Base-by-base conservation (phyloP, 2,113 vertebrate species). In the Clarias magur region DNA sequence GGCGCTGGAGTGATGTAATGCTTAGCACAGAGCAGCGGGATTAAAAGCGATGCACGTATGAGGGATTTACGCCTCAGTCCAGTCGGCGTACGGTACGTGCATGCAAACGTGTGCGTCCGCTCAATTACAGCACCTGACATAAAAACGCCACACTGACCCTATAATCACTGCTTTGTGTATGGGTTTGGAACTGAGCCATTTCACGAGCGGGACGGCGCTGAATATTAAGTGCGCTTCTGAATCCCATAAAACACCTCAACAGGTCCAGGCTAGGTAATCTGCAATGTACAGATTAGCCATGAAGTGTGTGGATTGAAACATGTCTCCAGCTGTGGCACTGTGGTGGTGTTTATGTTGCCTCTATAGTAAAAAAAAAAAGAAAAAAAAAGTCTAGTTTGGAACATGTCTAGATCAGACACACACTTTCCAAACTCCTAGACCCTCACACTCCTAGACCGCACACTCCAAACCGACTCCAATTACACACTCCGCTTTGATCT, bases 1-100 rank as follows among this genome's bases (percentile, higher is more conserved):
- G 7, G 12, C 53, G 81, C 65, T 82, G 76, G 16, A 62, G 63
- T 90, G 89, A 90, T 65, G 89, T 83, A 83, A 84, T 80, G 80
- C 38, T 76, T 9, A 73, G 63, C n/a, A 80, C 16, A 9, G 79
- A 75, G 48, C 80, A 48, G 68, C 15, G 11, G 56, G 85, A 88
- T 90, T 88, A 87, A 73, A 81, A 48, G n/a, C 60, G 73, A 65
- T 84, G 19, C 76, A 42, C 78, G 54, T 88, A 72, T 72, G 83
- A 88, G 82, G 79, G 85, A 85, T 88, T 87, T 85, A 87, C 82
- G 59, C 70, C 34, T 84, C 15, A 84, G 68, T 3, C n/a, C 3
- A 27, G 67, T 60, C 34, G 13, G 63, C 21, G 85, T 30, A 23
- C 42, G 3, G 85, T 30, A 23, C 42, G 6, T 81, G 19, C 42